Base-by-base conservation (phyloP, 2,888 invertebrate genomes). In the Xanthia togata region DNA sequence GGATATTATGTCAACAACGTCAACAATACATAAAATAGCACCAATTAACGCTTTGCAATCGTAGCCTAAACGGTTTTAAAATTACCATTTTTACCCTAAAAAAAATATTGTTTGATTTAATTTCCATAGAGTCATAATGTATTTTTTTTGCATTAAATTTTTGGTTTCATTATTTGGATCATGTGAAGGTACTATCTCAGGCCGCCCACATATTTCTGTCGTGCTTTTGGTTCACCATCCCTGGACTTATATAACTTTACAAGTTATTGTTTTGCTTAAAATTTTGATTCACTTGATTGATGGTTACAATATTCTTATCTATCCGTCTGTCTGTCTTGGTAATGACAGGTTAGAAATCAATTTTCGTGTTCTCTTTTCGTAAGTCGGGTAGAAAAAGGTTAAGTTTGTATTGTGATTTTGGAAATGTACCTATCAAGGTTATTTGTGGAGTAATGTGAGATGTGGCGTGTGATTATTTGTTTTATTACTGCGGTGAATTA, bases 311-410 rank as follows among this genome's bases (percentile, higher is more conserved):
- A 59, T 35, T 50, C 31, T 73, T 62, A 87, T 73, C 73, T 20
- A 57, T 57, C 55, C 11, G 71, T 81, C 64, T 64, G 23, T 50
- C 50, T 50, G 78, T 87, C 83, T 78, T 23, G 4, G 53, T 86
- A 85, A 87, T 86, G 71, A 85, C 59, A 73, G 78, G 62, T 64
- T 78, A 12, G 59, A 73, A 72, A 71, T 85, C 62, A 78, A 83
- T 83, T 73, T 67, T 47, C 44, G n/a, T 44, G 55, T 31, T 71
- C 26, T 47, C 6, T 76, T 78, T 77, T 78, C 62, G 62, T 83
- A 77, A 70, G 41, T 65, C 23, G 41, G 14, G 4, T 71, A 70
- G 31, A 60, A 67, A 59, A 12, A 78, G 78, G 35, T 63, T 68
- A 68, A 17, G 38, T 68, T 67, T 2, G 14, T 55, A 59, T 70